Evolutionary conservation across 2,113 vertebrate species (phyloP), one percentile per base, ranked within the genome.

Genomic region (Merops nubicus): DNA sequence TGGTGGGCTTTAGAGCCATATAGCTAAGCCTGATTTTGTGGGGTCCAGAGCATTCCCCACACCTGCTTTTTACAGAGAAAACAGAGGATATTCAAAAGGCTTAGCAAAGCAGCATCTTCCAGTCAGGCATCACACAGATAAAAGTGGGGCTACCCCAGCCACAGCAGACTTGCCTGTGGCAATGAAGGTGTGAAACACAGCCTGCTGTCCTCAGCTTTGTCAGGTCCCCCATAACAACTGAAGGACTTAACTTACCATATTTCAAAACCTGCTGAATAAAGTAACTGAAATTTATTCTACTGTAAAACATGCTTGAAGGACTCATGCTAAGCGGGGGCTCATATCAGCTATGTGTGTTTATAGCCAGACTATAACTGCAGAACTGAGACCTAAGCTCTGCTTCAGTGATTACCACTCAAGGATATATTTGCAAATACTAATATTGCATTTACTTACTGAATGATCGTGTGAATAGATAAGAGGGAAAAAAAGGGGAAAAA

Each of bases 161-260:
- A 59, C 53, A 4, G 0, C 25, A 80, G 60, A 80, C 15, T 7
- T 86, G 20, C 34, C 33, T 20, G 15, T 54, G 53, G 43, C 33
- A 34, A n/a, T 22, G 28, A 64, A 89, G 64, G 43, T 87, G 31
- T 38, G 81, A 63, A 82, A 48, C 1, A 0, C 29, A 67, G 26
- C 31, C 63, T 73, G 12, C 4, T 5, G 16, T 42, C 34, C 33
- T 70, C 60, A 83, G 47, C 15, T 25, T 40, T 62, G 21, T 26
- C 21, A 56, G 51, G 3, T 82, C 17, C 31, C 15, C 33, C 2
- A 0, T 1, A 50, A n/a, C 3, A 43, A 57, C 1, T 6, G 23
- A 70, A 77, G 33, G 63, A 53, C 23, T 57, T 77, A 14, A 77
- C 31, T 12, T 28, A 40, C 11, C 8, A 5, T 26, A 25, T 75